Evolutionary conservation across 2,797 vertebrate genomes (phyloP).

Genomic region (Enteromius paludinosus): DNA sequence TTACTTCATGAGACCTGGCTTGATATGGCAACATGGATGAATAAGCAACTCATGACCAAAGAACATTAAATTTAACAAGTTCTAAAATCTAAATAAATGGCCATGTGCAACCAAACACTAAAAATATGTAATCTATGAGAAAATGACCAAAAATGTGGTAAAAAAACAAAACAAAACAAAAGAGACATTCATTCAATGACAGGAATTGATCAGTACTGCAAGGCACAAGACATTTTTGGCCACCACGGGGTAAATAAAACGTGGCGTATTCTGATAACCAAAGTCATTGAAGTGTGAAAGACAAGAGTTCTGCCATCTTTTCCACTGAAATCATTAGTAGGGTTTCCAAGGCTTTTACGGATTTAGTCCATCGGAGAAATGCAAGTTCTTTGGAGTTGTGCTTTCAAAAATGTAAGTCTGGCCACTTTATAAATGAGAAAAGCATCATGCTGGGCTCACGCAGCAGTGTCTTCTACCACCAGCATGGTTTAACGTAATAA

Average conservation of each 20-base stretch:
- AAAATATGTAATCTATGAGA: slow-evolving; percentile 41
- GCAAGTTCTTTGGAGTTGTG: slow-evolving; percentile 49
- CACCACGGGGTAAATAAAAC: slow-evolving; percentile 11
- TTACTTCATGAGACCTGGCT: slow-evolving; percentile 22
- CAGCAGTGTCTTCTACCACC: slow-evolving; percentile 23
- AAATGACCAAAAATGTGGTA: slow-evolving; percentile 30
- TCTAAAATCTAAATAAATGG: slow-evolving; percentile 44
- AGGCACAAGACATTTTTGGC: slow-evolving; percentile 49
- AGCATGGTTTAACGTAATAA: neutral
- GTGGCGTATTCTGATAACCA: neutral
- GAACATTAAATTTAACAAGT: slow-evolving; percentile 28
- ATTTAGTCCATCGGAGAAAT: slow-evolving; percentile 24
- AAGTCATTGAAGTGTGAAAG: slow-evolving; percentile 11
- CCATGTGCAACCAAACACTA: slow-evolving; percentile 41
- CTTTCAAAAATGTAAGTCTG: slow-evolving; percentile 55
- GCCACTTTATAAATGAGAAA: slow-evolving; percentile 40
- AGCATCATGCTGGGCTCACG: slow-evolving; percentile 38
- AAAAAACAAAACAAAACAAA: neutral
- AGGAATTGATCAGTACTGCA: slow-evolving; percentile 38
- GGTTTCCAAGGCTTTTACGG: slow-evolving; percentile 41
- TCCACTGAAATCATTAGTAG: slow-evolving; percentile 9
- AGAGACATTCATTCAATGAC: slow-evolving; percentile 38
- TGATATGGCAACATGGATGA: slow-evolving; percentile 33
- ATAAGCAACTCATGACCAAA: slow-evolving; percentile 31
- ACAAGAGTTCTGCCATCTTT: slow-evolving; percentile 9